A percentile compares a stretch with the other conserved stretches of the same genome.
Conservation (phyloP, 2,888 invertebrate species). For the Acheta domesticus region DNA sequence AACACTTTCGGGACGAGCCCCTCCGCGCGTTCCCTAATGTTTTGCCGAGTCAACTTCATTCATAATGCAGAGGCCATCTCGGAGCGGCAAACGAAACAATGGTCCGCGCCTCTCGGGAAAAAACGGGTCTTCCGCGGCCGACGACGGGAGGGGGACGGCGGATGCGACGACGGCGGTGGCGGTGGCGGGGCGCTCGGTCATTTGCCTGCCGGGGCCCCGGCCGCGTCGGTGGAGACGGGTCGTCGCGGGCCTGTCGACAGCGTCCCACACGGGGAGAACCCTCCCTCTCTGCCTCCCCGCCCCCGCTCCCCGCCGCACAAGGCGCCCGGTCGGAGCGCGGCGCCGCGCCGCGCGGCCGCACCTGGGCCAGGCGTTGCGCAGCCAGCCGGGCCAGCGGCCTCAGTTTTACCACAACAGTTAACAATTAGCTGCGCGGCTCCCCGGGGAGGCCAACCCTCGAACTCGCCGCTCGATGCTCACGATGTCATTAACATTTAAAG, state of each 20-base stretch:
- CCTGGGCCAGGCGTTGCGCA: not conserved
- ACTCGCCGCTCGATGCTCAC: not conserved
- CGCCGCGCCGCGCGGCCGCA: slow-evolving; percentile 18
- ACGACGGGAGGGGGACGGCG: not conserved
- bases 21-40: not conserved
- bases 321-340: not conserved
- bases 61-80: slow-evolving; percentile 18
- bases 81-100: slow-evolving; percentile 9
- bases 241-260: not conserved
- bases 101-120: slow-evolving; percentile 6
- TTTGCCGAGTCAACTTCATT: slow-evolving; percentile 18
- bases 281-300: not conserved
- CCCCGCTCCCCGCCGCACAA: not conserved
- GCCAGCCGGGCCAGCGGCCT: not conserved
- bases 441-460: not conserved
- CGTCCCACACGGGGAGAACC: not conserved
- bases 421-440: slow-evolving; percentile 1
- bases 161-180: not conserved
- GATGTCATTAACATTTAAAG: slow-evolving; percentile 18
- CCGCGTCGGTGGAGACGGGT: not conserved
- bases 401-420: slow-evolving; percentile 4
- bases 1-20: not conserved
- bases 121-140: slow-evolving; percentile 4
- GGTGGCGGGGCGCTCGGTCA: not conserved
- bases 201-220: not conserved